Conservation (phyloP, 2,113 vertebrate species). For the Tachuris rubrigastra region DNA sequence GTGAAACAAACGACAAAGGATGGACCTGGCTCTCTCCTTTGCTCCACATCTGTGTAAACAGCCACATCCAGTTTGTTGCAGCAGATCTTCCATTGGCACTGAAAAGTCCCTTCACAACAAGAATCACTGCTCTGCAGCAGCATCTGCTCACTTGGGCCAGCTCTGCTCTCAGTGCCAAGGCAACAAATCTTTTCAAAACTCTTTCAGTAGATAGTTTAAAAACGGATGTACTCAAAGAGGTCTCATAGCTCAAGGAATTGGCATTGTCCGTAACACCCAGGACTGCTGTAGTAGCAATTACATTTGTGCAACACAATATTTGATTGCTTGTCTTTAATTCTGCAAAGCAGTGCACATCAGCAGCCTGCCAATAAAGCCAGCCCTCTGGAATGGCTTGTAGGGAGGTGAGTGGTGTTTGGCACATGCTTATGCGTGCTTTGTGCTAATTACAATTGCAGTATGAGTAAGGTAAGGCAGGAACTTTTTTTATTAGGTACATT, state of each 20-base stretch:
- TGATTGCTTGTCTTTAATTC: slow-evolving; percentile 54
- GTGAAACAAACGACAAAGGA: background rate
- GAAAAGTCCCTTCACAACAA: background rate
- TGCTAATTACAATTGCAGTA: slow-evolving; percentile 53
- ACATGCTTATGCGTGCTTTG: slow-evolving; percentile 25
- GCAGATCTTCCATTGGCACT: background rate
- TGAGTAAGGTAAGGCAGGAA: slow-evolving; percentile 20
- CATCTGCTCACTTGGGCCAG: background rate
- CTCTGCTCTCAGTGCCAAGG: background rate
- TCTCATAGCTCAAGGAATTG: slow-evolving; percentile 3
- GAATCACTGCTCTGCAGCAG: background rate
- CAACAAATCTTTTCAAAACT: background rate
- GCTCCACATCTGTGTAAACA: background rate
- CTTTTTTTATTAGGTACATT: slow-evolving; percentile 21
- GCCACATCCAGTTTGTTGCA: background rate
- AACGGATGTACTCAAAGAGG: background rate
- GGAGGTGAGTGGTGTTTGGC: slow-evolving; percentile 4
- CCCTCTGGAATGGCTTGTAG: background rate
- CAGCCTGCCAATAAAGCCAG: slow-evolving; percentile 14
- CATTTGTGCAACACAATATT: slow-evolving; percentile 25
- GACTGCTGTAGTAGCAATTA: background rate
- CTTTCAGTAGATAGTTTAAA: background rate
- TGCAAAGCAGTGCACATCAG: slow-evolving; percentile 41
- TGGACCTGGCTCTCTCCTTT: background rate
- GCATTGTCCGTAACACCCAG: background rate